These are phyloP conservation scores for Girardinus metallicus DNA, from an alignment of 2,797 vertebrate species.

Conservation along the genomic window DNA sequence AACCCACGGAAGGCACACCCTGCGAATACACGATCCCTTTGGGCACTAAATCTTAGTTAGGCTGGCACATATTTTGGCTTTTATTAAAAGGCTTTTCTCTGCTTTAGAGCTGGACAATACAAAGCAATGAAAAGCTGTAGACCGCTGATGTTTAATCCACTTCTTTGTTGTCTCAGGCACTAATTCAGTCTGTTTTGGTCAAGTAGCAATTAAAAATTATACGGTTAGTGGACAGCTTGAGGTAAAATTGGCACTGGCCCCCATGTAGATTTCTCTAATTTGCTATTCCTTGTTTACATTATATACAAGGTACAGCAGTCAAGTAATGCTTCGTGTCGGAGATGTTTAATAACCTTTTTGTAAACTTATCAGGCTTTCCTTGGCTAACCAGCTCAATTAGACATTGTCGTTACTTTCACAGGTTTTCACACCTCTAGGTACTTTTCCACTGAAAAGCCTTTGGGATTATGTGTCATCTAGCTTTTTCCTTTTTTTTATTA, in stretches of 20 bases:
- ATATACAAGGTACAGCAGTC: neutral
- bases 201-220: neutral
- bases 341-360: constrained; percentile 5
- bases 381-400: neutral
- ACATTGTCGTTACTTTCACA: neutral
- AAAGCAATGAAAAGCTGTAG: constrained; percentile 2
- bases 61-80: constrained; percentile 34
- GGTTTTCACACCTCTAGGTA: neutral
- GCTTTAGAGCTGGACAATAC: constrained; percentile 14
- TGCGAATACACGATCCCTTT: constrained; percentile 32
- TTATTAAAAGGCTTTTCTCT: constrained; percentile 27
- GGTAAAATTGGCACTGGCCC: neutral
- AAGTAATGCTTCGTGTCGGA: constrained; percentile 5
- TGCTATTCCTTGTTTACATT: neutral
- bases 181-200: neutral
- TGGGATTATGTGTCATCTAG: neutral
- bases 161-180: neutral
- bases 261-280: neutral
- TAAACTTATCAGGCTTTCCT: constrained; percentile 17
- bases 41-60: constrained; percentile 50
- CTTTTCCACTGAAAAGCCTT: neutral
- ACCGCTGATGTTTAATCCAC: constrained; percentile 13
- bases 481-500: neutral
- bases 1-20: constrained; percentile 26
- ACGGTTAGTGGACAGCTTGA: neutral